Conservation (phyloP, 2,888 invertebrate genomes). For the Eremobia ochroleuca region DNA sequence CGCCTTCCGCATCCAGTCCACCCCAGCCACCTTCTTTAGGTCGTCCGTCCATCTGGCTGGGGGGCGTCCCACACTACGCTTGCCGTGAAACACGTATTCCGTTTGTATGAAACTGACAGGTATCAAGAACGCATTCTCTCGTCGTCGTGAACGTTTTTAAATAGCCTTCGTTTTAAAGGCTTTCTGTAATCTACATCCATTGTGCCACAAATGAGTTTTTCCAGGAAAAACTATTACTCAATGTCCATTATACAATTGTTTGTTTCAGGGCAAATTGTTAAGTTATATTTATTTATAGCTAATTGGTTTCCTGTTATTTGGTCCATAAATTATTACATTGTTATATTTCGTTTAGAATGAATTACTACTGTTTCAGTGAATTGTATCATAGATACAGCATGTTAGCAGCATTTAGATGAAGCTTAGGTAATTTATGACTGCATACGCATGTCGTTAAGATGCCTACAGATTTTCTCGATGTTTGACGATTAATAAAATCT, state of each 20-base stretch:
- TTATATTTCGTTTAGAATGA: slow-evolving; percentile 31
- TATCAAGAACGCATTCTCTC: background rate
- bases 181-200: background rate
- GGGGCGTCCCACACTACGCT: too few species aligned
- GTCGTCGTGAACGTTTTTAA: background rate
- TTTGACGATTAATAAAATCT: background rate
- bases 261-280: slow-evolving; percentile 1
- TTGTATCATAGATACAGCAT: background rate
- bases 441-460: background rate
- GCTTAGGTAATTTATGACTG: background rate
- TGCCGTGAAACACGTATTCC: too few species aligned
- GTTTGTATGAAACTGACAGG: background rate
- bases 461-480: background rate
- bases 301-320: slow-evolving; percentile 21
- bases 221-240: background rate
- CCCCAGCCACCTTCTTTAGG: too few species aligned
- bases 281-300: slow-evolving; percentile 13
- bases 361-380: slow-evolving; percentile 11
- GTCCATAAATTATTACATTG: slow-evolving; percentile 16
- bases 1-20: too few species aligned
- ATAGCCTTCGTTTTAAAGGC: too few species aligned
- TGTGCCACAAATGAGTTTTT: background rate
- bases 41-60: too few species aligned
- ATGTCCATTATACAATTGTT: background rate
- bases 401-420: background rate